Conservation (phyloP, 1,140 invertebrate genomes). For the Megathymus violae region DNA sequence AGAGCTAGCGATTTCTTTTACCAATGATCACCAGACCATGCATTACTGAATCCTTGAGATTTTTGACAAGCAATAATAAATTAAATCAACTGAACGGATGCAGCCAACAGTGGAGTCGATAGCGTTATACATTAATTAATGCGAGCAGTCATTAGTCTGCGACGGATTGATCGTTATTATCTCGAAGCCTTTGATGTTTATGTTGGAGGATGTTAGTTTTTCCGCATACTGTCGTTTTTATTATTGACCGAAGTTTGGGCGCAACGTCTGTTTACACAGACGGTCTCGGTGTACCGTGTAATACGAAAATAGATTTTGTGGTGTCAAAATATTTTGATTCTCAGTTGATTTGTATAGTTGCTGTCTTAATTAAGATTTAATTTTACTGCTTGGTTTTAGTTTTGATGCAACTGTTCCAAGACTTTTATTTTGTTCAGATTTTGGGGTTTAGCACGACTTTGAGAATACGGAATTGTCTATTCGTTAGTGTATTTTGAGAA, state of each 20-base stretch:
- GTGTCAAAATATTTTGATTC: conserved; percentile 77
- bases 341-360: conserved; percentile 56
- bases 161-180: conserved; percentile 73
- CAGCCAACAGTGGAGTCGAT: conserved; percentile 9
- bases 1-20: too few relatives aligned
- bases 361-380: conserved; percentile 19
- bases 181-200: conserved; percentile 72
- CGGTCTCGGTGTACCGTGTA: conserved; percentile 58
- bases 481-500: too few relatives aligned
- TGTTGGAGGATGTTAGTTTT: conserved; percentile 80
- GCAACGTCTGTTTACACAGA: conserved; percentile 75
- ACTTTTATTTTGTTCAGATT: too few relatives aligned
- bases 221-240: conserved; percentile 81
- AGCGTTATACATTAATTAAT: conserved; percentile 54
- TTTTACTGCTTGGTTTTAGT: conserved; percentile 28
- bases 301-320: conserved; percentile 77
- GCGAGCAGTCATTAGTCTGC: conserved; percentile 47
- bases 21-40: too few relatives aligned
- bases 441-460: too few relatives aligned
- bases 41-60: neutral
- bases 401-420: too few relatives aligned
- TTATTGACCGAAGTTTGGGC: conserved; percentile 81
- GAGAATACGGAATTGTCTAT: too few relatives aligned
- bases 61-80: conserved; percentile 14
- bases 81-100: conserved; percentile 16